phyloP scores from a whole-genome alignment of 1,140 invertebrate species.

The Leguminivora glycinivorella region DNA sequence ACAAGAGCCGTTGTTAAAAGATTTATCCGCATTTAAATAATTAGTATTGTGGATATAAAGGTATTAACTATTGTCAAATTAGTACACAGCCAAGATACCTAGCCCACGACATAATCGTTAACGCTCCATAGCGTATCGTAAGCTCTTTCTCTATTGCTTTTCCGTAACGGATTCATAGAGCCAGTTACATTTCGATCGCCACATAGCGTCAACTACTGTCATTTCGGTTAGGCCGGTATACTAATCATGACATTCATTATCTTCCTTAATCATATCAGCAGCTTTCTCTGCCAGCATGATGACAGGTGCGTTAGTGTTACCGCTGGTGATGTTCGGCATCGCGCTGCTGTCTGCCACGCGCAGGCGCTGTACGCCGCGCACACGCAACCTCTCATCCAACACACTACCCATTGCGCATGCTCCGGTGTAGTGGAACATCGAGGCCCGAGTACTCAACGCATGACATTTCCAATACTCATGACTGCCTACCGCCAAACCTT shows the following conservation, averaged over 20 bases:
- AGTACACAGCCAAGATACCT: too few species aligned
- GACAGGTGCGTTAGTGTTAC: constrained; percentile 44
- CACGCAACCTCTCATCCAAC: constrained; percentile 50
- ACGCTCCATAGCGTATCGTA: too few species aligned
- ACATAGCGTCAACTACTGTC: too few species aligned
- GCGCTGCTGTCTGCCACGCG: constrained; percentile 66
- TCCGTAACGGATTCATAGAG: too few species aligned
- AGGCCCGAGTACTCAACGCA: constrained; percentile 18
- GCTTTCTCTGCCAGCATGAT: constrained; percentile 83
- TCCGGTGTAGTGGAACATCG: constrained; percentile 36
- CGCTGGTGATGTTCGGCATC: constrained; percentile 45
- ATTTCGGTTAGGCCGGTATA: too few species aligned
- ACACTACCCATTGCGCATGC: constrained; percentile 42
- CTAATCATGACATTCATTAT: neutral
- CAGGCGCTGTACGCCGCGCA: constrained; percentile 58
- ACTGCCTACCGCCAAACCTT: constrained; percentile 14
- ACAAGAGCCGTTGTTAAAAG: too few species aligned
- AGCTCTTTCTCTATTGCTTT: too few species aligned
- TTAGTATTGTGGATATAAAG: too few species aligned
- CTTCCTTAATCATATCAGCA: constrained; percentile 81
- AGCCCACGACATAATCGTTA: too few species aligned
- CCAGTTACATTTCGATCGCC: too few species aligned
- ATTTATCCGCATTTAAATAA: too few species aligned
- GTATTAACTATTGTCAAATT: too few species aligned
- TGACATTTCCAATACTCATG: constrained; percentile 40